Evolutionary conservation across 2,888 invertebrate species (phyloP).

Genomic region (Leucozona laternaria): DNA sequence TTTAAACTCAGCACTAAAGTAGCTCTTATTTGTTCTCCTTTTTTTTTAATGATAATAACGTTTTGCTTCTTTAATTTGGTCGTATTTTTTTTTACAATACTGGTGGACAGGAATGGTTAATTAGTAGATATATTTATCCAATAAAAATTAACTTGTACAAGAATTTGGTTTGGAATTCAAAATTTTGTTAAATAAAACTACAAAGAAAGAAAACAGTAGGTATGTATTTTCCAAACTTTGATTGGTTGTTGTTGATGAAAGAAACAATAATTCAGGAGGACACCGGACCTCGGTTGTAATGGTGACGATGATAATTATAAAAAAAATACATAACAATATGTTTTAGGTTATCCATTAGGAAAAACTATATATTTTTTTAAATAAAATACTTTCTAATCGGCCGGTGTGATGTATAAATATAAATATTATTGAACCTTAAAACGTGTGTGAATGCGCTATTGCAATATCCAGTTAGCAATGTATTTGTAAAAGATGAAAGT

Average conservation of each 20-base stretch:
- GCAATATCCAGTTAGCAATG: too few relatives aligned
- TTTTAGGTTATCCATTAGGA: too few relatives aligned
- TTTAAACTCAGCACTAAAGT: constrained; percentile 14
- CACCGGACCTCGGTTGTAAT: neutral
- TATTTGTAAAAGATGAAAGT: too few relatives aligned
- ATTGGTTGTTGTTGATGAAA: constrained; percentile 61
- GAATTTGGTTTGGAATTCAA: constrained; percentile 80
- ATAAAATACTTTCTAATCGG: too few relatives aligned
- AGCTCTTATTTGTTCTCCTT: neutral
- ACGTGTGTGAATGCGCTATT: too few relatives aligned
- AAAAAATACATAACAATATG: too few relatives aligned
- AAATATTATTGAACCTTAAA: too few relatives aligned
- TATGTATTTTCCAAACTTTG: constrained; percentile 53
- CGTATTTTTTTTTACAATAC: constrained; percentile 55
- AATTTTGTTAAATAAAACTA: constrained; percentile 45
- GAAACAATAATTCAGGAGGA: neutral
- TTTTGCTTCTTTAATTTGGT: constrained; percentile 46
- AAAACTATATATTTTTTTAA: too few relatives aligned
- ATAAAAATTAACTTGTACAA: constrained; percentile 48
- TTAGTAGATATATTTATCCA: neutral
- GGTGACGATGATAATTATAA: neutral
- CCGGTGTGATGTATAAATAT: too few relatives aligned
- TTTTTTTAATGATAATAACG: neutral
- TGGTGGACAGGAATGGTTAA: constrained; percentile 48
- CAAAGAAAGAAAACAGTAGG: neutral